Base-by-base conservation (phyloP, 2,797 vertebrate species). In the Cossypha niveicapilla region DNA sequence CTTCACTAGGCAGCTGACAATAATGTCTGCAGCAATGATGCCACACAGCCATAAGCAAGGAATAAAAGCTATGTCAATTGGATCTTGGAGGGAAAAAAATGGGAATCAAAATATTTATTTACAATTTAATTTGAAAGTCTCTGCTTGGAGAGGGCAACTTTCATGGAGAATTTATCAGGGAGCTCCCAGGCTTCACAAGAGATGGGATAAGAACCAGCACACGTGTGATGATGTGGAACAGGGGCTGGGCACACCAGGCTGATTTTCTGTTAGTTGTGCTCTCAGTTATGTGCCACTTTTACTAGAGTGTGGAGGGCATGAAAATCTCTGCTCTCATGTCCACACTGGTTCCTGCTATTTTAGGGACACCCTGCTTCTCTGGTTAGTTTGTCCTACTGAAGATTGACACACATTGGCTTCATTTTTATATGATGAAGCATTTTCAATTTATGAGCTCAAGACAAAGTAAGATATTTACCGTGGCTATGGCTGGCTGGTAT, bases 151-250 rank as follows among this genome's bases (percentile, higher is more conserved):
- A 56, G 58, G 11, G 18, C 8, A 80, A 37, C 18, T 41, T 30
- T 61, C 16, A 12, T 13, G 15, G 7, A 83, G 22, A 7, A 76
- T 61, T 72, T 50, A 45, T 3, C 25, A 23, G 27, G 47, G 37
- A 22, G 8, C 5, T 57, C 7, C 22, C 28, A 86, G 73, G 30
- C 16, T 68, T 78, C 42, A 71, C 21, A 58, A 34, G 37, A 56
- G 41, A 70, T 24, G 15, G 32, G 32, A 47, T 10, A 51, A 82
- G n/a, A 70, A 41, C 10, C 15, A 63, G 32, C 9, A 37, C 7
- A 9, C 3, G 4, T 0, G 6, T 16, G 23, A 19, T 4, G 18
- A 37, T n/a, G 16, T 6, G 8, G 23, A 42, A 27, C 57, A 79
- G 51, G 42, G 23, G 27, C 62, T 61, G 37, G 18, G 50, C 37